Conservation (phyloP, 2,797 vertebrate genomes). For the Hippopotamyrus pictus region DNA sequence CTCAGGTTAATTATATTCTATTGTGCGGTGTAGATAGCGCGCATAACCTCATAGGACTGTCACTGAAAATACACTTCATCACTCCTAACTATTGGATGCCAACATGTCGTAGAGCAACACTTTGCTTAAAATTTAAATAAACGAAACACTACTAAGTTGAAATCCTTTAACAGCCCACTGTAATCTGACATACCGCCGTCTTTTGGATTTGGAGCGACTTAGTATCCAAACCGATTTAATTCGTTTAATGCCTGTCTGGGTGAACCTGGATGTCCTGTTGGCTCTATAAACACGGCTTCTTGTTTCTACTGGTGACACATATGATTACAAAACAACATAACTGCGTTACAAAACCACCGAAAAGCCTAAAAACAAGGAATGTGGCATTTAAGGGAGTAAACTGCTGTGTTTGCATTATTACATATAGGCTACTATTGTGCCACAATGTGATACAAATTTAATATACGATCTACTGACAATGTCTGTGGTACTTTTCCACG, state of each 20-base stretch:
- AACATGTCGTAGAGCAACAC: neutral
- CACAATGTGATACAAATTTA: neutral
- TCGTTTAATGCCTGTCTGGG: neutral
- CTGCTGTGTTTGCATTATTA: neutral
- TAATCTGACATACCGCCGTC: neutral
- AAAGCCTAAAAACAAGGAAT: neutral
- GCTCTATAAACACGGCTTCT: neutral
- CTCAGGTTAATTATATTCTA: neutral
- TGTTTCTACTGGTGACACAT: neutral
- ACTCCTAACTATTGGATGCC: neutral
- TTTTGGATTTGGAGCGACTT: neutral
- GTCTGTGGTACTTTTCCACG: neutral
- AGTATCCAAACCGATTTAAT: neutral
- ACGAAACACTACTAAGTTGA: neutral
- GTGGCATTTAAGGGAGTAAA: neutral
- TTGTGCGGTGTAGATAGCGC: neutral
- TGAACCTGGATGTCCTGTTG: neutral
- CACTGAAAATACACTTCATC: neutral
- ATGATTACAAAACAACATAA: neutral
- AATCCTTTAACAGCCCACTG: neutral
- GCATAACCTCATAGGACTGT: neutral
- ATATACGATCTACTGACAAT: neutral
- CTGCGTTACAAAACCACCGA: neutral
- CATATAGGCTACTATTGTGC: neutral
- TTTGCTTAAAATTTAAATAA: neutral